Base-by-base conservation (phyloP, 2,797 vertebrate genomes). In the Synaphobranchus kaupii region DNA sequence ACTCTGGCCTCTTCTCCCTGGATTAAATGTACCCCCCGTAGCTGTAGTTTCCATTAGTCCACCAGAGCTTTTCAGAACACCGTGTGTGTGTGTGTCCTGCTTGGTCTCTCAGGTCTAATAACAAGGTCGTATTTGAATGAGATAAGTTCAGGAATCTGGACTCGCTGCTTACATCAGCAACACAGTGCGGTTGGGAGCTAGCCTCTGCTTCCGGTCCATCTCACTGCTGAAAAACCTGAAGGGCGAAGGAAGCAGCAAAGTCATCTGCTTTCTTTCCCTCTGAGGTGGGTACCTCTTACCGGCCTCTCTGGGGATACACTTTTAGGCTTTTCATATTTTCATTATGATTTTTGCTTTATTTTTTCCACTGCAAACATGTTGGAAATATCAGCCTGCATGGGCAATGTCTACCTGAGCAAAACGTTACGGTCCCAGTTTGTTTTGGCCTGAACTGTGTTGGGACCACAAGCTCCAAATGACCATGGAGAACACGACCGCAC, bases 51-150 rank as follows among this genome's bases (percentile, higher is more conserved):
- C 78, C 50, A 76, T 76, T 76, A 76, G 71, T 17, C 13, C 13
- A 5, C 4, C 71, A 39, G 71, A 39, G 71, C 2, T 22, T 22
- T 76, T 44, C 13, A 20, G 22, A 39, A 15, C 0, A 17, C 28
- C 39, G 48, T 80, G 73, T 50, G 71, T 60, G 17, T 80, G 73
- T 60, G 81, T 83, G 81, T 31, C 34, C 73, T 80, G 34, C 54
- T 28, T 60, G 12, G 15, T 39, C 17, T 44, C 31, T 58, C 52
- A 44, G 20, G 50, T 52, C 39, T 80, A 63, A 81, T 34, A 86
- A 56, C 54, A 82, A 81, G 76, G 85, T 86, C 73, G 76, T 48
- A 48, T 47, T 47, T 86, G n/a, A 86, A 80, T 25, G 76, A 86
- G 85, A 60, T 34, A 3, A 22, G 73, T 60, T 81, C 10, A 9